These are phyloP conservation scores for Gymnosoma rotundatum DNA, from an alignment of 2,888 invertebrate genomes.

Conservation along the genomic window DNA sequence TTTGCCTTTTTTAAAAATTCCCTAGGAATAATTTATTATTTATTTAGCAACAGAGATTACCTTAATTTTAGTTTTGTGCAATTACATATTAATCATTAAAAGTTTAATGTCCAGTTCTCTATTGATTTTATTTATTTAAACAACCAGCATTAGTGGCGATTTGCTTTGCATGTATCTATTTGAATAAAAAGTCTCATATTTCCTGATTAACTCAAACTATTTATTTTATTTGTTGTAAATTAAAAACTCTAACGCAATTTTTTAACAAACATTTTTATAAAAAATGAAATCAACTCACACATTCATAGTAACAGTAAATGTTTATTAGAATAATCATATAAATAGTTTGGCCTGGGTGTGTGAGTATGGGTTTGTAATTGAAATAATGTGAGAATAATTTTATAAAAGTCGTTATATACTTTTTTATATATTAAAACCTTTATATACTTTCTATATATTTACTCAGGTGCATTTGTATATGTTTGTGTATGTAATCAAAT, in stretches of 20 bases:
- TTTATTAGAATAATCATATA: constrained; percentile 55
- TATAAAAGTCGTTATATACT: constrained; percentile 12
- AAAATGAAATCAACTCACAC: constrained; percentile 50
- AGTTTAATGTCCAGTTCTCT: background rate
- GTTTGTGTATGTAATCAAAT: background rate
- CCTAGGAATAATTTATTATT: too few species aligned
- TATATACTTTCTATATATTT: background rate
- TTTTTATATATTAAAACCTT: background rate
- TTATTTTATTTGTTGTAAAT: constrained; percentile 27
- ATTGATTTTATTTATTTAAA: background rate
- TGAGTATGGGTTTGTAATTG: constrained; percentile 3
- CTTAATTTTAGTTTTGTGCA: background rate
- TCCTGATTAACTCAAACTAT: constrained; percentile 51
- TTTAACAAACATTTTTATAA: constrained; percentile 29
- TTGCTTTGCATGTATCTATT: background rate
- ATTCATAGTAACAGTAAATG: constrained; percentile 47
- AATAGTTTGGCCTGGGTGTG: background rate
- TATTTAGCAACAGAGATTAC: background rate
- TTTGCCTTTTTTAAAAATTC: too few species aligned
- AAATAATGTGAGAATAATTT: constrained; percentile 41
- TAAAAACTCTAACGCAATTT: constrained; percentile 44
- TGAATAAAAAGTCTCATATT: background rate
- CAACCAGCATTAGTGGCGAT: constrained; percentile 1
- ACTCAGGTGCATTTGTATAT: background rate
- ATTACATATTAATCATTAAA: too few species aligned